Evolutionary conservation across 2,113 vertebrate species (phyloP).

Genomic region (Catharus fuscescens): DNA sequence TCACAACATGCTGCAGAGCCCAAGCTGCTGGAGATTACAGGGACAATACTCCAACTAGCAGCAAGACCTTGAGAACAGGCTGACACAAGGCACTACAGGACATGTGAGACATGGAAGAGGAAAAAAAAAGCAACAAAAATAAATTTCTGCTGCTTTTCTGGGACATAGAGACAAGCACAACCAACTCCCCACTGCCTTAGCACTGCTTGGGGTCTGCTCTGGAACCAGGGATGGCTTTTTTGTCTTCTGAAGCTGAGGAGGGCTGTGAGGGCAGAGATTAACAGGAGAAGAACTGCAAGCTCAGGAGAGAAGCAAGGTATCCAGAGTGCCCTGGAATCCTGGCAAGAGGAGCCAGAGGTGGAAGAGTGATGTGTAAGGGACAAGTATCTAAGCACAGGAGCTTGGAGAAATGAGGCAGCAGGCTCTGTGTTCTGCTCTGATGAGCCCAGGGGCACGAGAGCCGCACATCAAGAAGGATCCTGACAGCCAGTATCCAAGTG

Average conservation of each 20-base stretch:
- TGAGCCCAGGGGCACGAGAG: background rate
- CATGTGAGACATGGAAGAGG: background rate
- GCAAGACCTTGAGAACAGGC: background rate
- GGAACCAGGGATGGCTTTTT: background rate
- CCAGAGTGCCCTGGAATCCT: background rate
- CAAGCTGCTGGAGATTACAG: background rate
- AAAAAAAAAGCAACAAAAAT: background rate
- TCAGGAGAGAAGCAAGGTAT: accelerated
- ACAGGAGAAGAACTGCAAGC: background rate
- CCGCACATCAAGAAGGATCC: accelerated
- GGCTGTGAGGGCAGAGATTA: background rate
- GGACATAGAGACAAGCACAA: background rate
- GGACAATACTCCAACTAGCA: background rate
- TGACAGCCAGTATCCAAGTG: accelerated
- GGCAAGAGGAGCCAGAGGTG: background rate
- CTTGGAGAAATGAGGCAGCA: accelerated
- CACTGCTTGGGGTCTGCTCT: background rate
- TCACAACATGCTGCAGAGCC: background rate
- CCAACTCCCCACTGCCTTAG: background rate
- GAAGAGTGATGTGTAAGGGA: background rate
- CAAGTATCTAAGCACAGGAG: background rate
- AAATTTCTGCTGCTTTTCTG: background rate
- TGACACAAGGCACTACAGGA: background rate
- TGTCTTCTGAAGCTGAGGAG: background rate
- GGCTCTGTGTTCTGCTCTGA: background rate